Evolutionary conservation across 2,797 vertebrate species (phyloP).

Genomic region (Pantherophis alleghaniensis): DNA sequence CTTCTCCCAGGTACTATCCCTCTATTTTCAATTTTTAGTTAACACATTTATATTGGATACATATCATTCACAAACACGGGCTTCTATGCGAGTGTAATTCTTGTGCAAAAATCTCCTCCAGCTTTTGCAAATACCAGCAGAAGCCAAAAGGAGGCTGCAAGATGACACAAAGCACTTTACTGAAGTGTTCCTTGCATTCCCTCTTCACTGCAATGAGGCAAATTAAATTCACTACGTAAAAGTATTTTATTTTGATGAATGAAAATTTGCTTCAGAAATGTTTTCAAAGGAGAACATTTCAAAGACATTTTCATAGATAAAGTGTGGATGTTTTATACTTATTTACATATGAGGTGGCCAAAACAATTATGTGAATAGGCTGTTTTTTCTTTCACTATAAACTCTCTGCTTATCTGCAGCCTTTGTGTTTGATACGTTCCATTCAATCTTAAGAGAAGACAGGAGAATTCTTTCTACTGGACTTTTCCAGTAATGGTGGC

Average conservation of each 20-base stretch:
- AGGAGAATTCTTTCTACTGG: neutral
- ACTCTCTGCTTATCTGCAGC: neutral
- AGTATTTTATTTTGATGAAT: neutral
- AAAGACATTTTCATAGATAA: neutral
- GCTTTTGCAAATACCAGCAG: neutral
- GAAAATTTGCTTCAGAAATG: conserved; percentile 31
- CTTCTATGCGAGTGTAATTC: neutral
- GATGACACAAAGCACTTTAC: neutral
- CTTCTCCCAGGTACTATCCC: neutral
- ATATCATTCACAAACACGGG: neutral
- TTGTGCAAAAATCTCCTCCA: neutral
- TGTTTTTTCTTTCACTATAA: neutral
- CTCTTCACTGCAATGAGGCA: neutral
- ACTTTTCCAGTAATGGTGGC: neutral
- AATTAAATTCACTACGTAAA: neutral
- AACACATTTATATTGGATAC: neutral
- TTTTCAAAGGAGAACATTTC: neutral
- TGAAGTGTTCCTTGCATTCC: neutral
- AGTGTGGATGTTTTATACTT: neutral
- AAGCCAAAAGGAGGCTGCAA: neutral
- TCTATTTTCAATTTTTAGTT: neutral
- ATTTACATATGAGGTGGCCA: neutral
- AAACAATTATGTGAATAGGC: neutral
- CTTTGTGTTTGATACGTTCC: neutral
- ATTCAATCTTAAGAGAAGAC: neutral